phyloP scores from a whole-genome alignment of 2,113 vertebrate genomes.

The Gadus macrocephalus region DNA sequence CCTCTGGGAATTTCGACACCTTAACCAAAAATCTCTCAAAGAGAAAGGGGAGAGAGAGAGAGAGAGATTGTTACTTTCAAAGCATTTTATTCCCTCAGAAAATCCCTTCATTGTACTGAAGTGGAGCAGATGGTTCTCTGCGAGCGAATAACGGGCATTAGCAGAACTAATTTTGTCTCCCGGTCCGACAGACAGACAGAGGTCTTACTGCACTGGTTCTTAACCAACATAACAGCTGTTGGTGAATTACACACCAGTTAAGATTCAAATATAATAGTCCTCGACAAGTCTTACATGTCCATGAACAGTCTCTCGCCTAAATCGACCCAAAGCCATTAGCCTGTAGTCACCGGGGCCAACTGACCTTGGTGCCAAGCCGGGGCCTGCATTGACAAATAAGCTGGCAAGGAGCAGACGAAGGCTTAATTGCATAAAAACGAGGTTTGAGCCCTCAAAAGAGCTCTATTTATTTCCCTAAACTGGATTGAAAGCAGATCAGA shows the following conservation, averaged over 20 bases:
- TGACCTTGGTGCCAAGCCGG: too few relatives aligned
- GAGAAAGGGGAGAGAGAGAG: constrained; percentile 59
- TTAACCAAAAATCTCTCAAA: constrained; percentile 79
- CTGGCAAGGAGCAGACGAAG: too few relatives aligned
- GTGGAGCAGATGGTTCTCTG: constrained; percentile 97
- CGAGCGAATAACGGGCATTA: constrained; percentile 88
- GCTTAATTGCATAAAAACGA: too few relatives aligned
- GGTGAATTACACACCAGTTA: constrained; percentile 94
- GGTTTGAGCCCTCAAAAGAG: too few relatives aligned
- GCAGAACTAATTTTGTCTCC: constrained; percentile 98
- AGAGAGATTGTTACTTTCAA: constrained; percentile 71
- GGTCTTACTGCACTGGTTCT: constrained; percentile 41
- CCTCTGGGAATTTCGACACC: constrained; percentile 72
- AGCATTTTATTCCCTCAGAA: constrained; percentile 80
- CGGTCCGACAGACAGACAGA: constrained; percentile 86
- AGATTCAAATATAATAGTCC: constrained; percentile 91
- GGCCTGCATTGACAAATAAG: too few relatives aligned
- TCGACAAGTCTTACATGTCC: constrained; percentile 32
- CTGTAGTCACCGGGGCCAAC: too few relatives aligned
- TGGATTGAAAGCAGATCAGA: too few relatives aligned
- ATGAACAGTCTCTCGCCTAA: too few relatives aligned
- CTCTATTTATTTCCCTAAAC: too few relatives aligned
- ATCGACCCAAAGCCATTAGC: too few relatives aligned
- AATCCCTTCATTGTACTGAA: constrained; percentile 96
- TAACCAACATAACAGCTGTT: constrained; percentile 86